Evolutionary conservation across 2,888 invertebrate species (phyloP).

Genomic region (Saturnia pavonia): DNA sequence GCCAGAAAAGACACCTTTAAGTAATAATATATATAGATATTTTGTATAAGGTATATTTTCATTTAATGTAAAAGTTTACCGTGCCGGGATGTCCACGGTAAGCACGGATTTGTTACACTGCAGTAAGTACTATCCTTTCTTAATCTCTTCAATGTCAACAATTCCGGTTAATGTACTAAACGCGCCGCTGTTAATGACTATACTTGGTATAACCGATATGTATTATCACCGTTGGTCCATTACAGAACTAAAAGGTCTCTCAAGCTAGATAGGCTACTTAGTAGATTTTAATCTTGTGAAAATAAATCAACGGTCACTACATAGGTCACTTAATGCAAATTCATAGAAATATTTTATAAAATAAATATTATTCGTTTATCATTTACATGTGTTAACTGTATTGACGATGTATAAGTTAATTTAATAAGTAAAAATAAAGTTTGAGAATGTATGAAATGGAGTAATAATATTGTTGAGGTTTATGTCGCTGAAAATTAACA

Average conservation of each 20-base stretch:
- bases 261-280: background rate
- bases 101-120: background rate
- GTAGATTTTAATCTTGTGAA: background rate
- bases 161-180: conserved; percentile 5
- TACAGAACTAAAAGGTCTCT: conserved; percentile 9
- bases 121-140: background rate
- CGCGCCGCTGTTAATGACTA: conserved; percentile 8
- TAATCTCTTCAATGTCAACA: conserved; percentile 3
- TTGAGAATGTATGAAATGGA: too few relatives aligned
- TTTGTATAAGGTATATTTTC: too few relatives aligned
- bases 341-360: too few relatives aligned
- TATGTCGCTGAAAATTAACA: too few relatives aligned
- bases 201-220: background rate
- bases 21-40: too few relatives aligned
- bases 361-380: too few relatives aligned
- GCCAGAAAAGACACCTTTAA: too few relatives aligned
- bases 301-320: background rate
- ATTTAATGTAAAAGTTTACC: too few relatives aligned
- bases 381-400: too few relatives aligned
- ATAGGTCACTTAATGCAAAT: background rate
- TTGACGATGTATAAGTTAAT: too few relatives aligned
- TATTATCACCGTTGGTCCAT: conserved; percentile 3
- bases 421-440: too few relatives aligned
- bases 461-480: too few relatives aligned
- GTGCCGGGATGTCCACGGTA: background rate